Evolutionary conservation across 2,113 vertebrate species (phyloP), one percentile per base, ranked within the genome.

Genomic region (Halichoeres trimaculatus): DNA sequence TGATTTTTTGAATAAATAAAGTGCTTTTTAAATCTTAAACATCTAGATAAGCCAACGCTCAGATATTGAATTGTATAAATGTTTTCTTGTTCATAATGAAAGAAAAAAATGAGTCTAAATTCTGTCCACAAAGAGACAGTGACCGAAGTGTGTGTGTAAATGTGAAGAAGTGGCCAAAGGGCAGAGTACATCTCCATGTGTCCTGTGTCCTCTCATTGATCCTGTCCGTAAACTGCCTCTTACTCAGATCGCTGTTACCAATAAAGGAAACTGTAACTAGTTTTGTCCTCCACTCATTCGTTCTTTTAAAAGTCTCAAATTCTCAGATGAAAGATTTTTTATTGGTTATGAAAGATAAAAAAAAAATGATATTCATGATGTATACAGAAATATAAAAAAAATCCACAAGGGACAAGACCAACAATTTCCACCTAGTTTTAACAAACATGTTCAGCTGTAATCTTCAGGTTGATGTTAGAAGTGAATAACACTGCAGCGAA

Each of bases 231-330:
- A 77, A 30, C 30, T 56, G 17, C 52, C 55, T 68, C 35, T 54
- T 57, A 67, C 22, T 64, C 43, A 13, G 38, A 68, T 75, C 79
- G 64, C 67, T 71, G 38, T 80, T 54, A 59, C 55, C 56, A 87
- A 78, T 90, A 85, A 90, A 65, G 13, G 19, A 79, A 81, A 72
- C 19, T 17, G 14, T 51, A 56, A 62, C 40, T 24, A 1, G 16
- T 47, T 70, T 8, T 48, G 1, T 30, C 30, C 30, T 30, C 6
- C 30, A 30, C 7, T 48, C 8, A 7, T 20, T 8, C n/a, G 1
- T 20, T 48, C 14, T 45, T 17, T 17, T 19, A 17, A 19, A 16
- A 45, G 40, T 2, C 12, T n/a, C n/a, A n/a, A n/a, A n/a, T n/a
- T n/a, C n/a, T n/a, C n/a, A n/a, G n/a, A n/a, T n/a, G n/a, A n/a